Percentiles rank a stretch among this genome's conserved stretches.
Conservation (phyloP, 2,888 invertebrate genomes). For the Branchellion lobata region DNA sequence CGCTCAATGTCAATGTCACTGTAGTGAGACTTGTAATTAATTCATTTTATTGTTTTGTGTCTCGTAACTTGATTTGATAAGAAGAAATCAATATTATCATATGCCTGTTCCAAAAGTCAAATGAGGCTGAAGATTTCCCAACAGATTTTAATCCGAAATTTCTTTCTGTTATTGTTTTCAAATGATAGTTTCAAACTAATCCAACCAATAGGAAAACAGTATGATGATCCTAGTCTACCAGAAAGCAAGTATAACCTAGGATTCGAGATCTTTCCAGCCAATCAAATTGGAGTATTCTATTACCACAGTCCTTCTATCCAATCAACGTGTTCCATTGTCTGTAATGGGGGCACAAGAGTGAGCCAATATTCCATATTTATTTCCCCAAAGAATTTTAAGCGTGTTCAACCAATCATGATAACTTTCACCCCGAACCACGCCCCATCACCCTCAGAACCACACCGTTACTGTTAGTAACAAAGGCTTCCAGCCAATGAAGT, state of each 20-base stretch:
- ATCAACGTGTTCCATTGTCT: constrained; percentile 58
- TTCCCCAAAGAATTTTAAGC: neutral
- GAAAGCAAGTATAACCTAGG: constrained; percentile 57
- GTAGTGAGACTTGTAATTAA: too few species aligned
- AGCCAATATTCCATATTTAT: too few species aligned
- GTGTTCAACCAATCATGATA: too few species aligned
- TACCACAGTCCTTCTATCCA: constrained; percentile 54
- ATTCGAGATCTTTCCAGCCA: constrained; percentile 56
- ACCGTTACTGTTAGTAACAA: constrained; percentile 61
- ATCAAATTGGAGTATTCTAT: constrained; percentile 60
- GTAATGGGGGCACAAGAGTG: constrained; percentile 60
- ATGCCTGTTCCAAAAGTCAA: too few species aligned
- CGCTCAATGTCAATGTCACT: neutral
- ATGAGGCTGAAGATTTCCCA: too few species aligned
- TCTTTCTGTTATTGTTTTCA: too few species aligned
- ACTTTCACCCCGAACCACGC: too few species aligned
- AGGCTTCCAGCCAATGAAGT: constrained; percentile 61
- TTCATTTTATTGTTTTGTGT: too few species aligned
- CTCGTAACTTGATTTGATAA: too few species aligned
- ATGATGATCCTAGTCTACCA: constrained; percentile 27
- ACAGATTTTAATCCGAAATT: too few species aligned
- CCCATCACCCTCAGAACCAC: constrained; percentile 57
- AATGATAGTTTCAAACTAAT: too few species aligned
- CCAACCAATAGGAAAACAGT: neutral
- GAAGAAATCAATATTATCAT: too few species aligned